Evolutionary conservation across 2,888 invertebrate species (phyloP).

Genomic region (Salticus scenicus): DNA sequence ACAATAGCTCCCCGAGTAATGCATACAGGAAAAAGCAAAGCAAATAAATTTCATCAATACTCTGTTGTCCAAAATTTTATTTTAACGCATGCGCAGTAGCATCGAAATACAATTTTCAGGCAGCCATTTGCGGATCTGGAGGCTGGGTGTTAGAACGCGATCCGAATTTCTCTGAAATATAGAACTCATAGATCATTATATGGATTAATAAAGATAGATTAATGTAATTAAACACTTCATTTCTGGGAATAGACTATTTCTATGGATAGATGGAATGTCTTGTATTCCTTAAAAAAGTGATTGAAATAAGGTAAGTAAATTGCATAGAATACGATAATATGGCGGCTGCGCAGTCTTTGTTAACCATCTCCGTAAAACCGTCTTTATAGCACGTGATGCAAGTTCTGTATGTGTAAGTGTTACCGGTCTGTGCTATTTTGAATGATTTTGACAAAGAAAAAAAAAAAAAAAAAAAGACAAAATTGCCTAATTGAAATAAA

Average conservation of each 20-base stretch:
- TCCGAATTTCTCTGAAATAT: constrained; percentile 16
- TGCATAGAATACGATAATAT: constrained; percentile 57
- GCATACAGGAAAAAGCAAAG: too few species aligned
- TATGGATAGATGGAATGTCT: constrained; percentile 65
- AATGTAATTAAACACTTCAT: constrained; percentile 14
- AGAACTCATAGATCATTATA: constrained; percentile 4
- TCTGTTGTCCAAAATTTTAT: too few species aligned
- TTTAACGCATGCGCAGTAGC: constrained; percentile 56
- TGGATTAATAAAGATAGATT: constrained; percentile 26
- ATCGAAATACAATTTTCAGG: constrained; percentile 39
- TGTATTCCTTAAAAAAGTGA: constrained; percentile 52
- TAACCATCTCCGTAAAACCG: constrained; percentile 58
- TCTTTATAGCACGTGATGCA: constrained; percentile 57
- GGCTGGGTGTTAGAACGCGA: background rate
- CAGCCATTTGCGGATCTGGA: constrained; percentile 56
- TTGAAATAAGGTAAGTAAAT: constrained; percentile 66
- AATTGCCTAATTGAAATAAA: too few species aligned
- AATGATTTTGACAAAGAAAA: too few species aligned
- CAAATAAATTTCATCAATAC: too few species aligned
- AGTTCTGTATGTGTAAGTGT: constrained; percentile 26
- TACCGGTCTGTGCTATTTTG: constrained; percentile 31
- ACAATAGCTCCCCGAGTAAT: too few species aligned
- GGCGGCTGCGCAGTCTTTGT: constrained; percentile 70
- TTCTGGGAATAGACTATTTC: constrained; percentile 24
- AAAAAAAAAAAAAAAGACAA: too few species aligned